Evolutionary conservation across 2,888 invertebrate genomes (phyloP), one percentile per base, ranked within the genome.

Genomic region (Cheilosia pagana): DNA sequence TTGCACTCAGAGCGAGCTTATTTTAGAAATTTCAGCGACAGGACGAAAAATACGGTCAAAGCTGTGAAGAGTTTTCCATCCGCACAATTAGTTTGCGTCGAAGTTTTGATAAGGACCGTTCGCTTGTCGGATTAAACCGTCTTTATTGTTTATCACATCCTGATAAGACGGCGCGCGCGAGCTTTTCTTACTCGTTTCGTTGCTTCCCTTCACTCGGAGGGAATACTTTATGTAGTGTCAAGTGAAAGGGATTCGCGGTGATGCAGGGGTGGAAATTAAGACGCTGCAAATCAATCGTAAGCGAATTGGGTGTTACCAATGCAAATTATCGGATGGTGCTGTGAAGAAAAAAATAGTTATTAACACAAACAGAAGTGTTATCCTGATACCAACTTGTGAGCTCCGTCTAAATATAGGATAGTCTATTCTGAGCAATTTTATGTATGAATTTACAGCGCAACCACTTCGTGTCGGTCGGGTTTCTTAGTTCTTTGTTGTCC

Each of bases 151-250:
- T 85, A 85, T 85, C 83, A 85, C 50, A 55, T 74, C 43, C 41
- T 83, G 75, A 85, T 79, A 85, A 85, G 83, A 75, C 79, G 82
- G 82, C 72, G 74, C 82, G 78, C 82, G 82, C 78, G 78, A 74
- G 82, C 82, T 83, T 76, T 72, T 79, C 43, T 59, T 65, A 41
- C 12, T 60, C 25, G 39, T 55, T 55, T 63, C n/a, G 35, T 71
- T 55, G 21, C 48, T 72, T 52, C 52, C 25, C 59, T 65, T 43
- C 53, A 60, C 39, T 72, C 53, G 78, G 3, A 23, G 50, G 67
- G 65, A 75, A 57, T n/a, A 52, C 43, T 60, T 50, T 48, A 50
- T 50, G 48, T 39, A 50, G 70, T 70, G 57, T 48, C 68, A 48
- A 57, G 57, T 50, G 70, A 35, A 50, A 57, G 50, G 59, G 25